A percentile compares a stretch with the other conserved stretches of the same genome.
Evolutionary conservation across 2,797 vertebrate genomes (phyloP).

Genomic region (Etheostoma perlongum): DNA sequence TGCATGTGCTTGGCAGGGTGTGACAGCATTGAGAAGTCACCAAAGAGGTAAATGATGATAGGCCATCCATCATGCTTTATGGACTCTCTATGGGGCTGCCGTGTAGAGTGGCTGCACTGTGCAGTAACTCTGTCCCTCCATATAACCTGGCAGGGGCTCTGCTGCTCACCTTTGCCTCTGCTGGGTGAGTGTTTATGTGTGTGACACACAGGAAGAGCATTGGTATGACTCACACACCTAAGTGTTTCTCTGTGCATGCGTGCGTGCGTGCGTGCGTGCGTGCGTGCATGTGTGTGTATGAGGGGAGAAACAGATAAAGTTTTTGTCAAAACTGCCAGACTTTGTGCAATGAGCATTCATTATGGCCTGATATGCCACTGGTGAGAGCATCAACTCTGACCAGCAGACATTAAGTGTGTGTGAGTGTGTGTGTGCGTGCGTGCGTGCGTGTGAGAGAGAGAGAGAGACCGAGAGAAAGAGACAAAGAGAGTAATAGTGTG

Average conservation of each 20-base stretch:
- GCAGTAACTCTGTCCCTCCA: slow-evolving; percentile 81
- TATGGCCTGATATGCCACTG: slow-evolving; percentile 67
- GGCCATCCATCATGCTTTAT: slow-evolving; percentile 85
- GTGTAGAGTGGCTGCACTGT: slow-evolving; percentile 78
- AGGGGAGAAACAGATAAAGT: slow-evolving; percentile 37
- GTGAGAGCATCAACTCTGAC: slow-evolving; percentile 68
- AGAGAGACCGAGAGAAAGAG: too few species aligned
- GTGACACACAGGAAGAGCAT: slow-evolving; percentile 57
- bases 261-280: slow-evolving; percentile 11
- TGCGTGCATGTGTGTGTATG: slow-evolving; percentile 3
- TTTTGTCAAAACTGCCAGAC: slow-evolving; percentile 74
- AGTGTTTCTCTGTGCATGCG: slow-evolving; percentile 58
- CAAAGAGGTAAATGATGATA: slow-evolving; percentile 85
- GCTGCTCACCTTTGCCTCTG: slow-evolving; percentile 63
- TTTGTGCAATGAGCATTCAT: slow-evolving; percentile 73
- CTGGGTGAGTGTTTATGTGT: slow-evolving; percentile 65
- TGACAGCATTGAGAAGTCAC: slow-evolving; percentile 85
- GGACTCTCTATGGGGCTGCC: slow-evolving; percentile 81
- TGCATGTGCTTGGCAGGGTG: slow-evolving; percentile 77
- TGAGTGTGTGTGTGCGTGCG: slow-evolving; percentile 22
- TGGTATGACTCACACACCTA: slow-evolving; percentile 70
- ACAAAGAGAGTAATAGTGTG: too few species aligned
- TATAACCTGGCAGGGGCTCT: slow-evolving; percentile 74
- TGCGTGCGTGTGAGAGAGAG: neutral
- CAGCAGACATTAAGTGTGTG: slow-evolving; percentile 42